A percentile compares a stretch with the other conserved stretches of the same genome.
Evolutionary conservation across 2,888 invertebrate genomes (phyloP).

Genomic region (Phania funesta): DNA sequence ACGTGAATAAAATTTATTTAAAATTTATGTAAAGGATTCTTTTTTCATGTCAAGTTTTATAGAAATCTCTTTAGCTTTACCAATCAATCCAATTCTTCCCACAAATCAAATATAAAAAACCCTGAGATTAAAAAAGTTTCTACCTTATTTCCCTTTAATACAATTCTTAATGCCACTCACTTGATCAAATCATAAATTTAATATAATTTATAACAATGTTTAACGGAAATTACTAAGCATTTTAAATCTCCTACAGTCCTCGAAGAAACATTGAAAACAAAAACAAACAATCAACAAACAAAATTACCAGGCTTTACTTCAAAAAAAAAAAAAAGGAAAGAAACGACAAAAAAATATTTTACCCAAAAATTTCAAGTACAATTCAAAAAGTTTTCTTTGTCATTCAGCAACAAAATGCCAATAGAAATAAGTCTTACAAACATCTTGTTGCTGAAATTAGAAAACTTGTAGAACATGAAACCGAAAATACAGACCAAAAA

Average conservation of each 20-base stretch:
- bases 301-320: slow-evolving; percentile 26
- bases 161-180: slow-evolving; percentile 34
- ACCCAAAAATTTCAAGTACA: slow-evolving; percentile 34
- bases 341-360: not conserved
- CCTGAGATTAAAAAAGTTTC: slow-evolving; percentile 52
- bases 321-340: not conserved
- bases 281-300: slow-evolving; percentile 26
- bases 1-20: too few species aligned
- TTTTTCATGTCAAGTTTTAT: too few species aligned
- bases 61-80: not conserved
- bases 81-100: slow-evolving; percentile 29
- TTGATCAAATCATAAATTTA: slow-evolving; percentile 70
- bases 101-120: slow-evolving; percentile 56
- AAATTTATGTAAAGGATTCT: too few species aligned
- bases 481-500: slow-evolving; percentile 35
- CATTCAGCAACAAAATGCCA: slow-evolving; percentile 9
- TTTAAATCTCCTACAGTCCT: slow-evolving; percentile 60
- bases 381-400: slow-evolving; percentile 55
- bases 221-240: slow-evolving; percentile 76
- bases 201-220: slow-evolving; percentile 79
- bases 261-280: too few species aligned
- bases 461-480: slow-evolving; percentile 67
- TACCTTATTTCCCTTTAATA: not conserved
- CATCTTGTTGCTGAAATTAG: slow-evolving; percentile 64
- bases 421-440: slow-evolving; percentile 22